Base-by-base conservation (phyloP, 2,113 vertebrate genomes). In the Notechis scutatus region DNA sequence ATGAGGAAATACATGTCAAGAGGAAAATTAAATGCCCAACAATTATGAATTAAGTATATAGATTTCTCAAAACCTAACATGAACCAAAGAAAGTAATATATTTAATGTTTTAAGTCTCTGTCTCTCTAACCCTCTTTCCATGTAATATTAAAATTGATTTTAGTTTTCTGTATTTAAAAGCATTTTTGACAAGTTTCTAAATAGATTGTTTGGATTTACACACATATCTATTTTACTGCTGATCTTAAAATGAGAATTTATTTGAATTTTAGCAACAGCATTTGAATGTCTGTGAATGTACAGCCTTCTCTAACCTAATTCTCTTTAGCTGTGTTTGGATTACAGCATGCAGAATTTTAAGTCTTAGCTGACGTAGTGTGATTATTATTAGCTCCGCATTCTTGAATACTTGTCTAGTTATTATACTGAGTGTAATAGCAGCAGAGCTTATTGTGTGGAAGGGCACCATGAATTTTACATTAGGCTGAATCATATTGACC, bases 71-170 rank as follows among this genome's bases (percentile, higher is more conserved):
- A 91, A 87, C 1, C 15, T 24, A 64, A 74, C 85, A 12, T 29
- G 52, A 57, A 81, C 50, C 20, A 64, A 64, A 64, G 39, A 42
- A 85, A 14, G 29, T 54, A 64, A 57, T 42, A 81, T 39, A 6
- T 81, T 81, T 81, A 26, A 1, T 24, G 4, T 90, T 93, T 20
- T 50, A 18, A 24, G n/a, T 34, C 14, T 11, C 50, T 0, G 0
- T 29, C 9, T 90, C 95, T 0, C 0, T 26, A 42, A 18, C 91
- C 52, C 6, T 39, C 69, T 39, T 39, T 39, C 74, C 18, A 81
- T 81, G 3, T 39, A 81, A 81, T 29, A 81, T 89, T 92, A 56
- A 87, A 61, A 23, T 87, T 90, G 34, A 23, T 21, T 85, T 61
- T 3, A 54, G 20, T 3, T 91, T 0, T 88, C 4, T 10, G 10